Conservation (phyloP, 2,888 invertebrate genomes). For the Acanthosepion lycidas region DNA sequence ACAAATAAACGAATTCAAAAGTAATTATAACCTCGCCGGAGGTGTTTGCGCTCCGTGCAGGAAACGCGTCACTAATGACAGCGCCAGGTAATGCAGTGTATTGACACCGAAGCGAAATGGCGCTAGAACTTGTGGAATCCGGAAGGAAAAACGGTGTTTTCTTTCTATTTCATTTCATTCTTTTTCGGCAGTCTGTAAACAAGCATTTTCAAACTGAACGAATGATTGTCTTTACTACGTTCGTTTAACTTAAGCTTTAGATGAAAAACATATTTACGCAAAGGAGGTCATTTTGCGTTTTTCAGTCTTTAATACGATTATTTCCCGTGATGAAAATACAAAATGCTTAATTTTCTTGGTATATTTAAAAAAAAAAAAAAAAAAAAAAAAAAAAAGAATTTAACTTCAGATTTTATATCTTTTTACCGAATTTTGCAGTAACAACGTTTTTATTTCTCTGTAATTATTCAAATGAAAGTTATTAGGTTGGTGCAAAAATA, state of each 20-base stretch:
- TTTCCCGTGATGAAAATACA: no score
- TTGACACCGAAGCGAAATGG: neutral
- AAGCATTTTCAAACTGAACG: neutral
- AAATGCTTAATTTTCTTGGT: no score
- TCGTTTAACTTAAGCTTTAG: neutral
- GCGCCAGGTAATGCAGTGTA: neutral
- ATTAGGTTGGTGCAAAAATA: no score
- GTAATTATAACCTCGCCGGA: constrained; percentile 34
- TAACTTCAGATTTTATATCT: no score
- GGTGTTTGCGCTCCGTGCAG: neutral
- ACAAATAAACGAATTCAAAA: neutral
- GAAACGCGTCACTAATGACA: neutral
- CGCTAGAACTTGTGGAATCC: neutral
- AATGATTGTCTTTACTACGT: neutral
- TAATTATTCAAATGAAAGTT: no score
- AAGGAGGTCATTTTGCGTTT: neutral
- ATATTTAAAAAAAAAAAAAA: no score
- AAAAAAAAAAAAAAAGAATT: no score
- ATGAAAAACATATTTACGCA: neutral
- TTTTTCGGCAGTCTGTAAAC: neutral
- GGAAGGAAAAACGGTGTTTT: neutral
- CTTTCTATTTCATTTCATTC: neutral
- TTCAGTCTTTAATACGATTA: no score
- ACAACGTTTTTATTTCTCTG: no score
- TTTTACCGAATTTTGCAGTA: no score